Evolutionary conservation across 2,888 invertebrate genomes (phyloP).

Genomic region (Galerucella nymphaeae): DNA sequence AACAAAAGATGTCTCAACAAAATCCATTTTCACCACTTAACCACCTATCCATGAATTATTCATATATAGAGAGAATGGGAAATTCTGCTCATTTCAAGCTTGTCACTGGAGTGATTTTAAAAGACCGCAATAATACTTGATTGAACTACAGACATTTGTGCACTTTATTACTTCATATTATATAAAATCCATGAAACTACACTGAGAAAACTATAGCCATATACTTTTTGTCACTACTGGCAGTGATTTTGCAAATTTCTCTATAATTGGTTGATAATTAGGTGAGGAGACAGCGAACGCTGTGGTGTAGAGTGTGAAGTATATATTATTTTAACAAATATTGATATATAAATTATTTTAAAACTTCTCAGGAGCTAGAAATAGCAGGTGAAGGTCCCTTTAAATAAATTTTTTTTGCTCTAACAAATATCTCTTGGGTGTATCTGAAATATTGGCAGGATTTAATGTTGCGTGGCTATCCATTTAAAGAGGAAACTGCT

Average conservation of each 20-base stretch:
- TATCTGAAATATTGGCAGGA: slow-evolving; percentile 7
- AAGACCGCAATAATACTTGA: neutral
- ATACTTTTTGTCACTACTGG: no score
- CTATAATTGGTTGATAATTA: no score
- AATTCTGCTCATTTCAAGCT: neutral
- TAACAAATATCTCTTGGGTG: neutral
- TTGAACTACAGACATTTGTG: neutral
- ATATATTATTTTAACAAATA: no score
- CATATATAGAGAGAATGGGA: neutral
- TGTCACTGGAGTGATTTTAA: neutral
- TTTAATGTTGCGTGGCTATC: slow-evolving; percentile 26
- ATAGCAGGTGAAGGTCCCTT: no score
- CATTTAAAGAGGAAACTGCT: slow-evolving; percentile 23
- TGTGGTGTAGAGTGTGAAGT: no score
- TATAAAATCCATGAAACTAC: neutral
- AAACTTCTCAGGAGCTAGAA: no score
- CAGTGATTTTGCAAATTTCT: no score
- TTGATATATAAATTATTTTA: no score
- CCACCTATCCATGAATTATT: slow-evolving; percentile 4
- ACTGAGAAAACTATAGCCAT: neutral
- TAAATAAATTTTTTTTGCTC: no score
- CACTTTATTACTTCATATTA: neutral
- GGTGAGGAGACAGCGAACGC: no score
- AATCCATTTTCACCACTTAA: neutral
- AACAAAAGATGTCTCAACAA: slow-evolving; percentile 3